A percentile compares a stretch with the other conserved stretches of the same genome.
Evolutionary conservation across 2,888 invertebrate species (phyloP).

Genomic region (Heliconius erato): DNA sequence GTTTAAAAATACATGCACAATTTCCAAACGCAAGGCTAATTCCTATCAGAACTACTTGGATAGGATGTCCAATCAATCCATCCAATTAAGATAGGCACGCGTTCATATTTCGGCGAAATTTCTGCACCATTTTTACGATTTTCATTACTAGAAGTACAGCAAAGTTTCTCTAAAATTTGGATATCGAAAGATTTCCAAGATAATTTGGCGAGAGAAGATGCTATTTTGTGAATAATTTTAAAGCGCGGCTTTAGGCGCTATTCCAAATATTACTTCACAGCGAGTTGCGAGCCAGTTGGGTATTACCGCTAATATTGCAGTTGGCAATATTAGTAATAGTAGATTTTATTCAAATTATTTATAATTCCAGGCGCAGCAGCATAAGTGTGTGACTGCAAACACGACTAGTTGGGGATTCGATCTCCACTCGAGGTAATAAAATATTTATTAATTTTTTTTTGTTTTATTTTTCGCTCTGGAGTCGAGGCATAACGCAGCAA

Average conservation of each 20-base stretch:
- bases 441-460: too few species aligned
- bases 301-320: neutral
- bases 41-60: neutral
- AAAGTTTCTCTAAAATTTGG: neutral
- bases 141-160: neutral
- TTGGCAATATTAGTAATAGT: neutral
- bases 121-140: neutral
- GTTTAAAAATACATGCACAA: neutral
- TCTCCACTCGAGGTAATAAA: too few species aligned
- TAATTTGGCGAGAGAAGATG: conserved; percentile 3
- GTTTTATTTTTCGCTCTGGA: too few species aligned
- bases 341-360: neutral
- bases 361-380: neutral
- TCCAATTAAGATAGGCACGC: neutral
- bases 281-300: neutral
- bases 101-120: neutral
- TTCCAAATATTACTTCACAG: neutral
- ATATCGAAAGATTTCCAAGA: neutral
- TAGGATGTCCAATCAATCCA: neutral
- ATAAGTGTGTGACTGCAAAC: too few species aligned
- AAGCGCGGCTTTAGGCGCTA: neutral
- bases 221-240: conserved; percentile 1
- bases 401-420: too few species aligned
- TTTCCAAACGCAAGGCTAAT: neutral
- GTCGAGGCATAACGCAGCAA: too few species aligned